Percentiles rank a stretch among this genome's conserved stretches.
phyloP scores from a whole-genome alignment of 2,888 invertebrate species.

The Ornithoptera priamus region DNA sequence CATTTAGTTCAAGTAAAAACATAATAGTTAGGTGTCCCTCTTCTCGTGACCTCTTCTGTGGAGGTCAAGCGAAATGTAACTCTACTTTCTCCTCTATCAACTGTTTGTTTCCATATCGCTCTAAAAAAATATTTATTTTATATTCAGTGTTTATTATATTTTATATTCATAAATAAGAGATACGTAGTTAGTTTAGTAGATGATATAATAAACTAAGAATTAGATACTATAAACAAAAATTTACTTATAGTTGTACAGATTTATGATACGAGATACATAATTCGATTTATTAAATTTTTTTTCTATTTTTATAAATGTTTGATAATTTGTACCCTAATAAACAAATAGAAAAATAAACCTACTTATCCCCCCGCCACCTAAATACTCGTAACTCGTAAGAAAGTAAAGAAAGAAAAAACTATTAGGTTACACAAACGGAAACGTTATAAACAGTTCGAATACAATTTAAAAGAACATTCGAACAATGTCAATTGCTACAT shows the following conservation, averaged over 20 bases:
- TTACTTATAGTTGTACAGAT: background rate
- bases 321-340: no score
- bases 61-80: slow-evolving; percentile 29
- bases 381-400: no score
- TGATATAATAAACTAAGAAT: background rate
- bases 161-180: background rate
- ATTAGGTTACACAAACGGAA: background rate
- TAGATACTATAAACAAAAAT: background rate
- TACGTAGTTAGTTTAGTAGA: background rate
- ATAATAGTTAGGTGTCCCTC: slow-evolving; percentile 26
- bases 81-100: slow-evolving; percentile 9
- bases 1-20: slow-evolving; percentile 24
- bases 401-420: background rate
- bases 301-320: no score
- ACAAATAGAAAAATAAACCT: no score
- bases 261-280: background rate
- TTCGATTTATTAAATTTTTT: background rate
- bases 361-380: no score
- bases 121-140: slow-evolving; percentile 10
- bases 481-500: slow-evolving; percentile 6
- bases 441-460: background rate
- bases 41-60: slow-evolving; percentile 15
- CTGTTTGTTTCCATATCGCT: slow-evolving; percentile 5
- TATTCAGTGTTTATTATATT: slow-evolving; percentile 5
- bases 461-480: background rate